Conservation (phyloP, 2,888 invertebrate species). For the Zaprionus bogoriensis region DNA sequence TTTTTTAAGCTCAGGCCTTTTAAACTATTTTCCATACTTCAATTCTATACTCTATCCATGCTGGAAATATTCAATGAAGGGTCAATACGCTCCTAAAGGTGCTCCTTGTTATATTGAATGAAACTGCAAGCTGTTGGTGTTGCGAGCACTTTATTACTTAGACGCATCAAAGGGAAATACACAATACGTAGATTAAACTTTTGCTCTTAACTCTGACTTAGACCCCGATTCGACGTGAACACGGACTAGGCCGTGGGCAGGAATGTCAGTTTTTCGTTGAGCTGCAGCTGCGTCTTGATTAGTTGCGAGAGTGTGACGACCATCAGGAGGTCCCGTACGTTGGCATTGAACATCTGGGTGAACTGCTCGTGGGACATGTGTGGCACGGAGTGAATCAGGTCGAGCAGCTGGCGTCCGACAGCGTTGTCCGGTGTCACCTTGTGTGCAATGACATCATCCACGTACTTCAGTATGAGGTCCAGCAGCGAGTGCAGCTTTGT, state of each 20-base stretch:
- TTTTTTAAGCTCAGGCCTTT: too few species aligned
- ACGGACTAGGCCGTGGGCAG: slow-evolving; percentile 86
- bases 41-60: too few species aligned
- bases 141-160: slow-evolving; percentile 56
- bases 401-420: slow-evolving; percentile 94
- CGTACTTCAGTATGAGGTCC: slow-evolving; percentile 91
- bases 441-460: slow-evolving; percentile 95
- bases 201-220: slow-evolving; percentile 56
- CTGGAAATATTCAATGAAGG: too few species aligned
- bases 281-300: slow-evolving; percentile 96
- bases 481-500: slow-evolving; percentile 89
- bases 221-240: slow-evolving; percentile 13
- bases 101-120: too few species aligned
- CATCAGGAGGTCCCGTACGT: slow-evolving; percentile 98
- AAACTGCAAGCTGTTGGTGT: slow-evolving; percentile 5
- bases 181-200: slow-evolving; percentile 41
- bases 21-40: too few species aligned
- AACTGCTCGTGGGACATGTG: slow-evolving; percentile 95
- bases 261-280: slow-evolving; percentile 97
- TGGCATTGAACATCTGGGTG: slow-evolving; percentile 96
- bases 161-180: slow-evolving; percentile 40
- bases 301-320: slow-evolving; percentile 97
- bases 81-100: too few species aligned
- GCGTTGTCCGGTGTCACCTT: slow-evolving; percentile 91
- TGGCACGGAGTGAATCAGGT: slow-evolving; percentile 95